Evolutionary conservation across 2,888 invertebrate genomes (phyloP).

Genomic region (Halocaridina rubra): DNA sequence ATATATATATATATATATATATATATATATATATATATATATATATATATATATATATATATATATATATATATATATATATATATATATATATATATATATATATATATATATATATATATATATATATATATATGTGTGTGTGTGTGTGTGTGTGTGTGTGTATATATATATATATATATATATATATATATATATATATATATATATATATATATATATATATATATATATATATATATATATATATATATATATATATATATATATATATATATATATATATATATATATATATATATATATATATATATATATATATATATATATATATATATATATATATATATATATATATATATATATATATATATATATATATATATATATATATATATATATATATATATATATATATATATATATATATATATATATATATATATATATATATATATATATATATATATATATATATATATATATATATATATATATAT

Average conservation of each 20-base stretch:
- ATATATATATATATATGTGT: not conserved
- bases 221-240: not conserved
- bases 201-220: not conserved
- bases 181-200: no score
- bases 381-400: not conserved
- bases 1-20: not conserved
- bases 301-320: not conserved
- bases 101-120: not conserved
- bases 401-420: not conserved
- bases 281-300: not conserved
- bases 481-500: not conserved
- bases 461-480: not conserved
- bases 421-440: not conserved
- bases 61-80: not conserved
- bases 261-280: not conserved
- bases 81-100: not conserved
- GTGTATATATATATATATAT: not conserved
- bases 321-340: not conserved
- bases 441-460: not conserved
- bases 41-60: not conserved
- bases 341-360: not conserved
- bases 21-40: not conserved
- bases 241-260: not conserved
- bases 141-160: not conserved
- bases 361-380: not conserved